Conservation (phyloP, 2,797 vertebrate genomes). For the Propithecus perrieri region DNA sequence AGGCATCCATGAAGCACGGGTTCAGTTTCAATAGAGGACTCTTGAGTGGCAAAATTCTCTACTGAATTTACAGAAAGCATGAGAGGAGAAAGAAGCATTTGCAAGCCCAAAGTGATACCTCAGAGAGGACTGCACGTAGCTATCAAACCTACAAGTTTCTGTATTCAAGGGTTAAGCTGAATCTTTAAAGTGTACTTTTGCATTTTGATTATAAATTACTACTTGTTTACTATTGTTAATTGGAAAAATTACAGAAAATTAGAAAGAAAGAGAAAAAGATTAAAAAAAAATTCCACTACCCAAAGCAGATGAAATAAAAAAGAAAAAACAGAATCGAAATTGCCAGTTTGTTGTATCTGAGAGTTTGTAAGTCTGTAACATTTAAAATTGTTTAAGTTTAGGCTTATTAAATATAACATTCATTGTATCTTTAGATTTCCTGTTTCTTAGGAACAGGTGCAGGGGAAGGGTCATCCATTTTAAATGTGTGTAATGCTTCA, state of each 20-base stretch:
- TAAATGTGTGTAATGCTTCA: not conserved
- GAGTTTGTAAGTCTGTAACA: not conserved
- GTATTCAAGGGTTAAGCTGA: not conserved
- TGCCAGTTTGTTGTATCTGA: too few species aligned
- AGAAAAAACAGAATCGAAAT: too few species aligned
- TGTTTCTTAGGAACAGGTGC: not conserved
- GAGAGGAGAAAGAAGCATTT: not conserved
- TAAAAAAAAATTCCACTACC: not conserved
- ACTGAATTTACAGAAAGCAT: too few species aligned
- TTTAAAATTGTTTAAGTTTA: not conserved
- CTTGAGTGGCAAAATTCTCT: not conserved
- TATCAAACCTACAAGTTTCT: not conserved
- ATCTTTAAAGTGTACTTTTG: not conserved
- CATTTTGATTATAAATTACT: not conserved
- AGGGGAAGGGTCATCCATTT: not conserved
- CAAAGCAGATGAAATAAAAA: not conserved
- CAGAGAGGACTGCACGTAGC: rapidly evolving
- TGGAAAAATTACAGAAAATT: not conserved
- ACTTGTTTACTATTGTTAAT: not conserved
- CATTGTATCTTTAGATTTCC: not conserved
- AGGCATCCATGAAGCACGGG: rapidly evolving
- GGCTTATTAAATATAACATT: constrained; percentile 8
- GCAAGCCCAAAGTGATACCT: rapidly evolving
- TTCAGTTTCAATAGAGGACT: not conserved
- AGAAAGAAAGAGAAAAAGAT: not conserved